Conservation (phyloP, 2,797 vertebrate genomes). For the Siniperca scherzeri region DNA sequence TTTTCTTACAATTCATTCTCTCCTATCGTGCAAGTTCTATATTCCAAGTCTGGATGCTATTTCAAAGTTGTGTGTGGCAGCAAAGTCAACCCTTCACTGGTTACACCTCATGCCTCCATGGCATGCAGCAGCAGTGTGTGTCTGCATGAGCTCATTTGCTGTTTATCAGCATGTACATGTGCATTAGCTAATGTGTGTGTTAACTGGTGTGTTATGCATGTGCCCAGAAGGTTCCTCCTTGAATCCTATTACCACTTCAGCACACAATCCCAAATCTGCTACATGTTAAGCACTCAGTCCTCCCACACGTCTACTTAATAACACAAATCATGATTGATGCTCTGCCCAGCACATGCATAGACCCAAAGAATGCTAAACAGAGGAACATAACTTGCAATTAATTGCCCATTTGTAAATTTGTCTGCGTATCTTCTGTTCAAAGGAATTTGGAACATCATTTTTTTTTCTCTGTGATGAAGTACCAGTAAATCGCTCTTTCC, state of each 20-base stretch:
- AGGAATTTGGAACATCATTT: conserved; percentile 49
- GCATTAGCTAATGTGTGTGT: conserved; percentile 38
- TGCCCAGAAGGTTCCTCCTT: conserved; percentile 35
- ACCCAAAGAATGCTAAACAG: conserved; percentile 61
- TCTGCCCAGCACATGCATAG: conserved; percentile 42
- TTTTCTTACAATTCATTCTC: conserved; percentile 37
- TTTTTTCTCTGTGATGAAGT: conserved; percentile 54
- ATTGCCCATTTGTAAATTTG: conserved; percentile 60
- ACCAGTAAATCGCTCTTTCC: conserved; percentile 37
- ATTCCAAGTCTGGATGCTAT: conserved; percentile 39
- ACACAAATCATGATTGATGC: conserved; percentile 69
- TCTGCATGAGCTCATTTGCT: conserved; percentile 41
- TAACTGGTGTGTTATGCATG: conserved; percentile 27
- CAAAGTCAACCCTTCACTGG: conserved; percentile 37
- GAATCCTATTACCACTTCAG: conserved; percentile 51
- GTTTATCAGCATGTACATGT: conserved; percentile 46
- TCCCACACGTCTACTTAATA: conserved; percentile 62
- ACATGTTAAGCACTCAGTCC: conserved; percentile 51
- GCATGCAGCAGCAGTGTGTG: conserved; percentile 31
- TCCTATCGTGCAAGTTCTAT: conserved; percentile 36
- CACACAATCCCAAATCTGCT: conserved; percentile 57
- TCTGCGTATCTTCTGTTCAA: conserved; percentile 53
- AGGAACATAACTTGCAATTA: conserved; percentile 55
- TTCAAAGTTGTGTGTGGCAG: conserved; percentile 28
- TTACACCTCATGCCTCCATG: conserved; percentile 44